A percentile compares a stretch with the other conserved stretches of the same genome.
Conservation (phyloP, 2,113 vertebrate genomes). For the Callocephalon fimbriatum region DNA sequence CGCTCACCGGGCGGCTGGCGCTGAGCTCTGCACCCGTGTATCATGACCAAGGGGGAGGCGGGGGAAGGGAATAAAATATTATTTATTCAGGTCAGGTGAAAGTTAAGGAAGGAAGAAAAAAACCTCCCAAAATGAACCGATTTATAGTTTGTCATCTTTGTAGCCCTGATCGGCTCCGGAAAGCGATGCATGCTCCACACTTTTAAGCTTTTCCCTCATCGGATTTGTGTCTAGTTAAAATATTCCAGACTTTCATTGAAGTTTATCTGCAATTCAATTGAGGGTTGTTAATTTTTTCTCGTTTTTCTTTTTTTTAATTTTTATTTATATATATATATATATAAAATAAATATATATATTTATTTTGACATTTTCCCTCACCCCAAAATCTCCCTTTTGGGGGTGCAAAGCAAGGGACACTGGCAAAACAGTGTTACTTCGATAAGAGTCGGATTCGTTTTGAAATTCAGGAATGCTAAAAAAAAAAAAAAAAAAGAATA, state of each 20-base stretch:
- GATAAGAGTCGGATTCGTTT: not conserved
- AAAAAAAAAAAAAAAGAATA: too few species aligned
- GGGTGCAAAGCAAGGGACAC: too few species aligned
- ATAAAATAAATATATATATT: too few species aligned
- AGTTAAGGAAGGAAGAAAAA: not conserved
- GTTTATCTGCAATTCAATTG: slow-evolving; percentile 72
- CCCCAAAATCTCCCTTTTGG: too few species aligned
- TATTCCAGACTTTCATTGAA: slow-evolving; percentile 74
- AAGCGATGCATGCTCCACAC: slow-evolving; percentile 6
- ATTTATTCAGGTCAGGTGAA: not conserved
- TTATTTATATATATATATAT: too few species aligned
- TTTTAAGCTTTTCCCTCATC: slow-evolving; percentile 62
- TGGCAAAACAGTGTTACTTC: too few species aligned
- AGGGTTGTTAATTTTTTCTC: not conserved
- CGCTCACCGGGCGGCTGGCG: not conserved
- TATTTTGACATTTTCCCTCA: too few species aligned
- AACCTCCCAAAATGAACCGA: not conserved
- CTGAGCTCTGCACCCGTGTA: not conserved
- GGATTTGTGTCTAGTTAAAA: slow-evolving; percentile 69
- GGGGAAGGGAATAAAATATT: not conserved
- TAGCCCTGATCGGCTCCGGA: slow-evolving; percentile 18
- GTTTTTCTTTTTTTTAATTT: not conserved
- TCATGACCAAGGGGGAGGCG: not conserved
- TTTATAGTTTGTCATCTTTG: slow-evolving; percentile 50
- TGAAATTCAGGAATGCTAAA: not conserved